These are phyloP conservation scores for Drosophila mayaguana DNA, from an alignment of 2,888 invertebrate species.

Conservation along the genomic window DNA sequence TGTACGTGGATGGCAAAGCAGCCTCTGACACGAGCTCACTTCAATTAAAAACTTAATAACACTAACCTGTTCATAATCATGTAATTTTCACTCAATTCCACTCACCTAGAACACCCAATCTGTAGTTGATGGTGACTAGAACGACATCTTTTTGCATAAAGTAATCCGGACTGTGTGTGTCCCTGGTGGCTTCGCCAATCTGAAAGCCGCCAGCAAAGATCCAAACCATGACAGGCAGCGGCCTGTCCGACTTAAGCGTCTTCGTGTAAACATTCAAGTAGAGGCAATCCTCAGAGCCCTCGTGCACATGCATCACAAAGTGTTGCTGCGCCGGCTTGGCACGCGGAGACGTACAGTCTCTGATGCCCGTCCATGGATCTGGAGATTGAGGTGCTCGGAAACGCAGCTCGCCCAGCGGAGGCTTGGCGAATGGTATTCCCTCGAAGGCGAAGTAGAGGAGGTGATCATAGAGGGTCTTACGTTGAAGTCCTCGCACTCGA, in stretches of 20 bases:
- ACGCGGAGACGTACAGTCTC: conserved; percentile 83
- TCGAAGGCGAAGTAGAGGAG: conserved; percentile 73
- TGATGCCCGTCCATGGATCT: conserved; percentile 84
- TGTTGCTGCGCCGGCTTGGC: conserved; percentile 78
- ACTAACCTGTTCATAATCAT: not conserved
- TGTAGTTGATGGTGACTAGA: conserved; percentile 85
- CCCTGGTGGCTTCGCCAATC: conserved; percentile 82
- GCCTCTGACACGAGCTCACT: no score
- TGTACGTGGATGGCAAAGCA: no score
- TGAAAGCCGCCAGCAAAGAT: conserved; percentile 86
- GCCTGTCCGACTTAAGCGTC: conserved; percentile 66
- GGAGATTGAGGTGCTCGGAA: conserved; percentile 84
- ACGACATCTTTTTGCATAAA: conserved; percentile 85
- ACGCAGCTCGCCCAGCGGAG: conserved; percentile 84
- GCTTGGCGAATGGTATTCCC: conserved; percentile 80
- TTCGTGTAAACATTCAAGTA: conserved; percentile 85
- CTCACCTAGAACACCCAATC: conserved; percentile 85
- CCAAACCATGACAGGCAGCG: conserved; percentile 85
- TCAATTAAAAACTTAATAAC: not conserved
- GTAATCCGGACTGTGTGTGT: conserved; percentile 84
- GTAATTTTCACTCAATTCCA: not conserved
- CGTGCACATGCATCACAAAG: conserved; percentile 71
- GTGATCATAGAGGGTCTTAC: conserved; percentile 70
- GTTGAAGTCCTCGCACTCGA: conserved; percentile 74
- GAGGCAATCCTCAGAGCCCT: conserved; percentile 86